Conservation (phyloP, 2,888 invertebrate species). For the Lissonota sp. region DNA sequence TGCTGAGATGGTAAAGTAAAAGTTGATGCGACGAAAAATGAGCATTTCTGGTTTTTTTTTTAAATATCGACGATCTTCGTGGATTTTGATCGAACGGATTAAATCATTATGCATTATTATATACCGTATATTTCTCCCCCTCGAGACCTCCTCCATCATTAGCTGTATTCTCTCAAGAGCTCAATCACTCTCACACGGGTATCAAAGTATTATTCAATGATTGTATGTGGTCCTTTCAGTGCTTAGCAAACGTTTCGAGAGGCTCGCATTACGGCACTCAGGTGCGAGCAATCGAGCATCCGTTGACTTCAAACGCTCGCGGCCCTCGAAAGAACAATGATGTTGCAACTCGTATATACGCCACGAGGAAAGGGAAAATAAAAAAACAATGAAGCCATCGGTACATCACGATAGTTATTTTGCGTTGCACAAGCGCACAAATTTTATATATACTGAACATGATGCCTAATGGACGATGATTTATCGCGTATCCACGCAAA, state of each 20-base stretch:
- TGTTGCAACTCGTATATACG: slow-evolving; percentile 21
- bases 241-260: slow-evolving; percentile 17
- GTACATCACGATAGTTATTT: slow-evolving; percentile 3
- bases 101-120: too few relatives aligned
- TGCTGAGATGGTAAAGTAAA: too few relatives aligned
- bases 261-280: slow-evolving; percentile 45
- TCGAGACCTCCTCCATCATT: slow-evolving; percentile 35
- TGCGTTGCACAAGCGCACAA: slow-evolving; percentile 22
- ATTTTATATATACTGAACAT: background rate
- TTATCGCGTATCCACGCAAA: slow-evolving; percentile 1
- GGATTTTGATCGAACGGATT: background rate
- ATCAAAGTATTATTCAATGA: slow-evolving; percentile 54
- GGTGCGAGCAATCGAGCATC: too few relatives aligned
- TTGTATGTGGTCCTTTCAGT: slow-evolving; percentile 35
- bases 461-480: slow-evolving; percentile 32
- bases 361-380: slow-evolving; percentile 10
- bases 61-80: background rate
- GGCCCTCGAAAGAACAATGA: slow-evolving; percentile 27
- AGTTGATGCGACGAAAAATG: background rate
- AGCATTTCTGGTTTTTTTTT: background rate
- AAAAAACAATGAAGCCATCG: slow-evolving; percentile 5
- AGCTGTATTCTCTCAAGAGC: slow-evolving; percentile 51
- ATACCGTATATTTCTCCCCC: background rate
- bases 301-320: too few relatives aligned
- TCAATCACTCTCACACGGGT: slow-evolving; percentile 31